Evolutionary conservation across 2,113 vertebrate species (phyloP).

Genomic region (Pelusios castaneus): DNA sequence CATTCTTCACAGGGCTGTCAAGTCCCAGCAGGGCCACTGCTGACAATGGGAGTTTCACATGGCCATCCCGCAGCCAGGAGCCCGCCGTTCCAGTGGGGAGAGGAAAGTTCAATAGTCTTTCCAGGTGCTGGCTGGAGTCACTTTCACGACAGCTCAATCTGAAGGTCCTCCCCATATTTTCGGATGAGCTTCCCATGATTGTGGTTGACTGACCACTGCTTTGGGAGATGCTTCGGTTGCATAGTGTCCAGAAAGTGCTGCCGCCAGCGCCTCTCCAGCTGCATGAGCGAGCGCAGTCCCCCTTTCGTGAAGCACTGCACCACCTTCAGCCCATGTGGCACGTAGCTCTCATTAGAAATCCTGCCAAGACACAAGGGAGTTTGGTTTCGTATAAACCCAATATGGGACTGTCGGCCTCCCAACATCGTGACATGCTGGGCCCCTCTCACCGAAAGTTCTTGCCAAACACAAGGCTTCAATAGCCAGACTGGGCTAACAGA

Average conservation of each 20-base stretch:
- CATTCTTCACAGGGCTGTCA: background rate
- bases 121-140: background rate
- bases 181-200: slow-evolving; percentile 94
- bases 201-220: slow-evolving; percentile 93
- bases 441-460: background rate
- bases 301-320: slow-evolving; percentile 81
- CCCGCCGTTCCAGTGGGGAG: background rate
- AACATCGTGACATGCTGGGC: slow-evolving; percentile 4
- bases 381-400: background rate
- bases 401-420: background rate
- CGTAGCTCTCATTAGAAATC: slow-evolving; percentile 90
- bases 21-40: background rate
- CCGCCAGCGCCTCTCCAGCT: slow-evolving; percentile 93
- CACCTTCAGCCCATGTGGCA: slow-evolving; percentile 95
- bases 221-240: slow-evolving; percentile 89
- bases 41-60: background rate
- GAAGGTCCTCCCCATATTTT: slow-evolving; percentile 89
- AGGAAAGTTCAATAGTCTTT: background rate
- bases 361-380: slow-evolving; percentile 77
- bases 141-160: slow-evolving; percentile 78
- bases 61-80: background rate
- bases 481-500: background rate
- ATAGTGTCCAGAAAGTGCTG: slow-evolving; percentile 95
- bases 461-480: background rate
- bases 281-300: slow-evolving; percentile 90